Evolutionary conservation across 1,140 invertebrate genomes (phyloP).

Genomic region (Manduca sexta): DNA sequence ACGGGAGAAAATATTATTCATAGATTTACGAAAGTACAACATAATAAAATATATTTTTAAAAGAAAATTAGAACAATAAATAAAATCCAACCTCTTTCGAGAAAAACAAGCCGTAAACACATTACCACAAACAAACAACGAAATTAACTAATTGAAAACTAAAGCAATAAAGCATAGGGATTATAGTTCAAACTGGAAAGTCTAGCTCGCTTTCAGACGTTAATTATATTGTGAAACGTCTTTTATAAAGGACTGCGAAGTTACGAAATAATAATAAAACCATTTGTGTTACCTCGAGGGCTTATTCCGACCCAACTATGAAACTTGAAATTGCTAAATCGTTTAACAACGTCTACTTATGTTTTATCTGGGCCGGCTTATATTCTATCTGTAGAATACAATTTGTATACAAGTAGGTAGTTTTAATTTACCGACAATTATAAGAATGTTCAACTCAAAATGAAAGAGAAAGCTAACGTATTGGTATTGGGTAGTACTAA

Average conservation of each 20-base stretch:
- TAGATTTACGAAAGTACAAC: no score
- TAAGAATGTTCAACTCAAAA: no score
- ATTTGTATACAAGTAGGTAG: no score
- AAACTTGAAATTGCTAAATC: background rate
- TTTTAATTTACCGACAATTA: no score
- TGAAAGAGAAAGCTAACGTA: no score
- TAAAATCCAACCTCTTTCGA: no score
- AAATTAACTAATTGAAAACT: background rate
- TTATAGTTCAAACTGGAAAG: conserved; percentile 1
- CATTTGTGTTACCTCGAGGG: conserved; percentile 6
- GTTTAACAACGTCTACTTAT: background rate
- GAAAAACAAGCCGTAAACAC: background rate
- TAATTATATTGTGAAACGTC: conserved; percentile 16
- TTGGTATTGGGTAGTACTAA: no score
- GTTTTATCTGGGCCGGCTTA: background rate
- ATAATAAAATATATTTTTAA: no score
- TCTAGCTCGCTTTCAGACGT: background rate
- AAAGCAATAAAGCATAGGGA: conserved; percentile 8
- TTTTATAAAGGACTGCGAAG: conserved; percentile 1
- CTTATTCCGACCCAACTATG: background rate
- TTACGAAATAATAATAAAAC: conserved; percentile 15
- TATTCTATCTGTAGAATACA: no score
- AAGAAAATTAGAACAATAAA: no score
- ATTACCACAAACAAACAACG: background rate
- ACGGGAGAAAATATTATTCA: no score